A percentile compares a stretch with the other conserved stretches of the same genome.
phyloP scores from a whole-genome alignment of 2,113 vertebrate species.

The Etheostoma spectabile region DNA sequence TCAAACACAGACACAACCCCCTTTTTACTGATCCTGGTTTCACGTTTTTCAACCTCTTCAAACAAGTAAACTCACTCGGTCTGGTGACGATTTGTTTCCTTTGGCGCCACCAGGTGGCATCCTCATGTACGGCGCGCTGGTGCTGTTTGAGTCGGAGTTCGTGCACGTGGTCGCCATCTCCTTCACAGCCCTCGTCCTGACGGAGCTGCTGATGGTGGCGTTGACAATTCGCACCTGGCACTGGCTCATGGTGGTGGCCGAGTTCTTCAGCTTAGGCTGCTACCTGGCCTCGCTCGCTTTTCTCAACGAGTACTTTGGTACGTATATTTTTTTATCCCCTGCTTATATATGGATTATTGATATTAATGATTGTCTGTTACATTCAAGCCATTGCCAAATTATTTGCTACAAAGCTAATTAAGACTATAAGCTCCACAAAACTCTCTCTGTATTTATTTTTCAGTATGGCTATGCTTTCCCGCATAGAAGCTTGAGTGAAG shows the following conservation, averaged over 20 bases:
- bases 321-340: slow-evolving; percentile 47
- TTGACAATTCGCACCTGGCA: slow-evolving; percentile 96
- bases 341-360: neutral
- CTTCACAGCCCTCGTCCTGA: slow-evolving; percentile 95
- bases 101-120: slow-evolving; percentile 89
- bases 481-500: too few species aligned
- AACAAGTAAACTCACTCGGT: neutral
- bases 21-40: neutral
- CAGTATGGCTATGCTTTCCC: too few species aligned
- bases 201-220: slow-evolving; percentile 98
- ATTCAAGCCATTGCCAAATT: too few species aligned
- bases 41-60: neutral
- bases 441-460: too few species aligned
- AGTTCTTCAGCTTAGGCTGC: slow-evolving; percentile 95
- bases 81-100: neutral
- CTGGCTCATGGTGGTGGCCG: slow-evolving; percentile 96
- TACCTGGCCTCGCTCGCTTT: slow-evolving; percentile 97
- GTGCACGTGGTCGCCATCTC: slow-evolving; percentile 98
- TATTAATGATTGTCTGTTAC: too few species aligned
- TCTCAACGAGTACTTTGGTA: slow-evolving; percentile 98
- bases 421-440: too few species aligned
- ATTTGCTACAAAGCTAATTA: too few species aligned
- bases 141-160: slow-evolving; percentile 97
- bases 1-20: neutral
- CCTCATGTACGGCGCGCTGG: slow-evolving; percentile 94